Conservation (phyloP, 2,113 vertebrate genomes). For the Geococcyx californianus region DNA sequence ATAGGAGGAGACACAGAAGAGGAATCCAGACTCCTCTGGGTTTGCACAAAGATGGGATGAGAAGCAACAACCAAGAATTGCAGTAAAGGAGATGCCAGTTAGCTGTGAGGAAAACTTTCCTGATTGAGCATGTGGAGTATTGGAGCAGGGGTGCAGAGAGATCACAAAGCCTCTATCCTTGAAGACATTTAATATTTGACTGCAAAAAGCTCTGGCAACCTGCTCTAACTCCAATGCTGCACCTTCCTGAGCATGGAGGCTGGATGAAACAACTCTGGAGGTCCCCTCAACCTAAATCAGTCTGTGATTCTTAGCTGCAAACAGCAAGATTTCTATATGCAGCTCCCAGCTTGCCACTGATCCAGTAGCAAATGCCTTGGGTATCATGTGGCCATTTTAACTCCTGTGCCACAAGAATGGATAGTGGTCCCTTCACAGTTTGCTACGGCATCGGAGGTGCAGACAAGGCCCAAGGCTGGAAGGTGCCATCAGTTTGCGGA, state of each 20-base stretch:
- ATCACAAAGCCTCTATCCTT: neutral
- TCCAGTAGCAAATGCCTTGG: neutral
- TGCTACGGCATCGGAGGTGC: neutral
- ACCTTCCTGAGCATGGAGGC: accelerated
- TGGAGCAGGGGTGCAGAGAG: neutral
- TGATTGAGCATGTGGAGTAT: neutral
- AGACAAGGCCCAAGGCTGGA: neutral
- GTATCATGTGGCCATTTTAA: accelerated
- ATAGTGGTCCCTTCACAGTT: neutral
- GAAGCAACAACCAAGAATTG: neutral
- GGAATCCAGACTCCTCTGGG: neutral
- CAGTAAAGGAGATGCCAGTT: neutral
- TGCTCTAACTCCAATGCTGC: neutral
- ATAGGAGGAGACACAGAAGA: neutral
- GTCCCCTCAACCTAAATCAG: neutral
- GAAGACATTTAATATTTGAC: neutral
- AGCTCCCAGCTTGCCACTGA: neutral
- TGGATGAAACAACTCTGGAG: neutral
- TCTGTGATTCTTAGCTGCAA: neutral
- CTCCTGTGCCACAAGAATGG: neutral
- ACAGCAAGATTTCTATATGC: neutral
- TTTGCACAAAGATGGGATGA: neutral
- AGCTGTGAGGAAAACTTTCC: neutral
- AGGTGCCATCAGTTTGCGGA: neutral
- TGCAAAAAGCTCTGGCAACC: neutral